Conservation (phyloP, 2,113 vertebrate species). For the Peromyscus maniculatus region DNA sequence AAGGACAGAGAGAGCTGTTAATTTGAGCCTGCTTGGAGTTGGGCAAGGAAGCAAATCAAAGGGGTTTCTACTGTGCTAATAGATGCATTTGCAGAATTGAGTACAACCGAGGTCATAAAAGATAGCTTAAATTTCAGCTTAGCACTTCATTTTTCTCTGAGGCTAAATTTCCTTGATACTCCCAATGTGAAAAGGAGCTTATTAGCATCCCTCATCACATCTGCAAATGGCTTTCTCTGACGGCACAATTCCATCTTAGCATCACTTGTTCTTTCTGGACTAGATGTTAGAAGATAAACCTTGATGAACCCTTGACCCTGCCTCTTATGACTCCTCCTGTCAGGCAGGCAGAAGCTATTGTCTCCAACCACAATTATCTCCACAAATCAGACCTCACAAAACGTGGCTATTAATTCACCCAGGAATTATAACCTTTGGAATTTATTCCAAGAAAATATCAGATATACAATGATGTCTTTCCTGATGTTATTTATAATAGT, state of each 20-base stretch:
- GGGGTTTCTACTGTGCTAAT: background rate
- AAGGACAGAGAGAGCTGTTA: background rate
- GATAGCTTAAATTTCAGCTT: background rate
- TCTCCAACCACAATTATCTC: background rate
- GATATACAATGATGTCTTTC: conserved; percentile 1
- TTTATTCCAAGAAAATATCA: conserved; percentile 41
- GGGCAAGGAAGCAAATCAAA: background rate
- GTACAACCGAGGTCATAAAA: background rate
- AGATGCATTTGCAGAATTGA: background rate
- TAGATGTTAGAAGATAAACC: background rate
- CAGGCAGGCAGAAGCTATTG: background rate
- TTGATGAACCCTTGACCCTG: background rate
- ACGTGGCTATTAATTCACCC: background rate
- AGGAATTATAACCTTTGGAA: background rate
- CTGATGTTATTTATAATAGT: background rate
- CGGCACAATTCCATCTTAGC: background rate
- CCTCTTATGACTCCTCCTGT: background rate
- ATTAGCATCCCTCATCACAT: background rate
- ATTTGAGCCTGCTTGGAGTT: background rate
- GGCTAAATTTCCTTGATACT: background rate
- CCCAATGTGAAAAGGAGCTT: background rate
- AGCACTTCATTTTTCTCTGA: background rate
- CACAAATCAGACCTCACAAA: background rate
- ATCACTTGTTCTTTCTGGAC: background rate
- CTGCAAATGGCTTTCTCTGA: conserved; percentile 27